Conservation (phyloP, 2,888 invertebrate genomes). For the Antheraea assamensis region DNA sequence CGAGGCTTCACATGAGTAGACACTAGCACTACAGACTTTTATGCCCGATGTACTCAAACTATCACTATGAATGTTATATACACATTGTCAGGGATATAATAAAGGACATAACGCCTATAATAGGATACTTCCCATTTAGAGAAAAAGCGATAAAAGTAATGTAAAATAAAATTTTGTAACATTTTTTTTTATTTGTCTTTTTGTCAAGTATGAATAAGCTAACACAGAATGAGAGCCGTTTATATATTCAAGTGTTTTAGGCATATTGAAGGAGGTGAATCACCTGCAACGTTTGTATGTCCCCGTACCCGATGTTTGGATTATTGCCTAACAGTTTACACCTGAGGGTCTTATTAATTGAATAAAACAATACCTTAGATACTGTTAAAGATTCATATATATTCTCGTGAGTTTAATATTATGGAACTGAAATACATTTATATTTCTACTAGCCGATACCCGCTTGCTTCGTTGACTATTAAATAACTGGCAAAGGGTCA, state of each 20-base stretch:
- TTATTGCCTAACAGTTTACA: not conserved
- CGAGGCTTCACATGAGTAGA: conserved; percentile 75
- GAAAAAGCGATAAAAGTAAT: too few relatives aligned
- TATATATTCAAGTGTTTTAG: conserved; percentile 45
- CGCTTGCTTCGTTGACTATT: too few relatives aligned
- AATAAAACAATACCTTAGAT: not conserved
- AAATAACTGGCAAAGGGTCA: too few relatives aligned
- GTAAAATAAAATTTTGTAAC: not conserved
- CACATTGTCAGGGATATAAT: too few relatives aligned
- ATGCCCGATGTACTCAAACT: too few relatives aligned
- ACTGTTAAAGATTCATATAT: not conserved
- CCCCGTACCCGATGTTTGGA: not conserved
- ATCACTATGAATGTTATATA: too few relatives aligned
- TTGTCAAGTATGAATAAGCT: not conserved
- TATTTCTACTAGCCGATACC: too few relatives aligned
- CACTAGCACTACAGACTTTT: conserved; percentile 82
- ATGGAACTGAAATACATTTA: too few relatives aligned
- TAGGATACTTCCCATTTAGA: too few relatives aligned
- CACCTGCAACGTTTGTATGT: conserved; percentile 22
- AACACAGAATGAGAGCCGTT: not conserved
- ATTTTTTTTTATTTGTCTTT: not conserved
- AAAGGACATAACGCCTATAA: too few relatives aligned
- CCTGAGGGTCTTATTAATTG: not conserved
- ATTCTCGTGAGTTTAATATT: too few relatives aligned
- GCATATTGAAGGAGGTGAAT: conserved; percentile 32